These are phyloP conservation scores for Cryptoblepharus egeriae DNA, from an alignment of 2,797 vertebrate genomes.

Conservation along the genomic window DNA sequence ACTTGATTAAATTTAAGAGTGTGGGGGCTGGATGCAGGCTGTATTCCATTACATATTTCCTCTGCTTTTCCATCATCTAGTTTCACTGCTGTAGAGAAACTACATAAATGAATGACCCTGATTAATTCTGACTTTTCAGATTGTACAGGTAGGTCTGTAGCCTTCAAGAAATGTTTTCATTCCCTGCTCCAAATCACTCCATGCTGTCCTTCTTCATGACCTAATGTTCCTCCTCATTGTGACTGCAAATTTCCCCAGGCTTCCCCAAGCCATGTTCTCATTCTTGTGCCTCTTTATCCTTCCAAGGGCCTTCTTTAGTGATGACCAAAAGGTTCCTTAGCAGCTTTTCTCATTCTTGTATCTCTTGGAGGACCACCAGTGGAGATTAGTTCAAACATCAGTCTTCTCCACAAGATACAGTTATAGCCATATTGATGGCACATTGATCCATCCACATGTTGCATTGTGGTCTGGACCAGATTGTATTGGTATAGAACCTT, in stretches of 20 bases:
- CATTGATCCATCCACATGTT: neutral
- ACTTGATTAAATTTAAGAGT: slow-evolving; percentile 60
- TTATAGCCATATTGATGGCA: neutral
- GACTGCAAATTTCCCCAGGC: neutral
- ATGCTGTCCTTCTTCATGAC: neutral
- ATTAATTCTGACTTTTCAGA: slow-evolving; percentile 13
- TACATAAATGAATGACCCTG: slow-evolving; percentile 6
- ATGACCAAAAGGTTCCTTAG: neutral
- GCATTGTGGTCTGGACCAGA: neutral
- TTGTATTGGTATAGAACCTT: no score
- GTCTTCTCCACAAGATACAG: neutral
- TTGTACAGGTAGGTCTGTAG: neutral
- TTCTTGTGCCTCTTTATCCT: neutral
- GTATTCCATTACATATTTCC: slow-evolving; percentile 53
- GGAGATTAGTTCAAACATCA: neutral
- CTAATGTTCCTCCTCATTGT: neutral
- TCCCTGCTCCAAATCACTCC: neutral
- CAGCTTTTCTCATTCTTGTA: neutral
- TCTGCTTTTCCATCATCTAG: slow-evolving; percentile 19
- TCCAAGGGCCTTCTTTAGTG: neutral
- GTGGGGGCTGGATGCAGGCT: slow-evolving; percentile 24
- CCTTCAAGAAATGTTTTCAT: neutral
- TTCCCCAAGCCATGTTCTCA: neutral
- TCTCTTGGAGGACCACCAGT: neutral
- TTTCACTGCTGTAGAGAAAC: neutral